These are phyloP conservation scores for Aeoliscus strigatus DNA, from an alignment of 2,797 vertebrate species.

Conservation along the genomic window DNA sequence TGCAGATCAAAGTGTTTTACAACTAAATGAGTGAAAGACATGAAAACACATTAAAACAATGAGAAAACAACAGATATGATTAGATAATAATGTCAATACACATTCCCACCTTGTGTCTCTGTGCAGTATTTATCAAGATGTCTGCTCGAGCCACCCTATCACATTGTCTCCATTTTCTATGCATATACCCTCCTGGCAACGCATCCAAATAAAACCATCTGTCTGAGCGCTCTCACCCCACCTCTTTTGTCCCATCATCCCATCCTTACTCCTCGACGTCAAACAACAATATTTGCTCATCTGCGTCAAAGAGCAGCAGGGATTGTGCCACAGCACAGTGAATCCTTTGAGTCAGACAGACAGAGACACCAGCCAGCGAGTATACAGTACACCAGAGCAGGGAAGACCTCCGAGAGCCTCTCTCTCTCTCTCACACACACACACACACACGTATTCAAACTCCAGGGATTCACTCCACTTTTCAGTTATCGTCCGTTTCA, in stretches of 20 bases:
- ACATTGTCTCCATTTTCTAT: constrained; percentile 3
- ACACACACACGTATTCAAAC: constrained; percentile 29
- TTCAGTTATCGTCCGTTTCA: not conserved
- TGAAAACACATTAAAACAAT: no score
- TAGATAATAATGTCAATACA: no score
- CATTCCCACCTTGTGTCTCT: no score
- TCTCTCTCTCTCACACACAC: constrained; percentile 39
- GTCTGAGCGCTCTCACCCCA: not conserved
- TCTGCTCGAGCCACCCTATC: no score
- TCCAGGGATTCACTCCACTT: constrained; percentile 7
- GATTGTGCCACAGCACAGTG: constrained; percentile 56
- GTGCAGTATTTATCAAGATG: no score
- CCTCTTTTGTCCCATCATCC: constrained; percentile 28
- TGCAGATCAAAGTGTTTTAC: no score
- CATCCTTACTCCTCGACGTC: constrained; percentile 47
- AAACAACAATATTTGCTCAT: constrained; percentile 74
- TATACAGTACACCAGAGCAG: constrained; percentile 22
- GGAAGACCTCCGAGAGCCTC: constrained; percentile 33
- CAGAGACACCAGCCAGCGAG: constrained; percentile 19
- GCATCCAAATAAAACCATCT: not conserved
- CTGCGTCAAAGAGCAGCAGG: constrained; percentile 65
- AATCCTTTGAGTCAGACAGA: constrained; percentile 57
- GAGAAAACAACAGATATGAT: no score
- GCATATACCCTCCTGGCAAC: no score
- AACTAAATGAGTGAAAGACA: no score